A percentile compares a stretch with the other conserved stretches of the same genome.
phyloP scores from a whole-genome alignment of 2,888 invertebrate species.

The Hermaeophaga mercurialis region DNA sequence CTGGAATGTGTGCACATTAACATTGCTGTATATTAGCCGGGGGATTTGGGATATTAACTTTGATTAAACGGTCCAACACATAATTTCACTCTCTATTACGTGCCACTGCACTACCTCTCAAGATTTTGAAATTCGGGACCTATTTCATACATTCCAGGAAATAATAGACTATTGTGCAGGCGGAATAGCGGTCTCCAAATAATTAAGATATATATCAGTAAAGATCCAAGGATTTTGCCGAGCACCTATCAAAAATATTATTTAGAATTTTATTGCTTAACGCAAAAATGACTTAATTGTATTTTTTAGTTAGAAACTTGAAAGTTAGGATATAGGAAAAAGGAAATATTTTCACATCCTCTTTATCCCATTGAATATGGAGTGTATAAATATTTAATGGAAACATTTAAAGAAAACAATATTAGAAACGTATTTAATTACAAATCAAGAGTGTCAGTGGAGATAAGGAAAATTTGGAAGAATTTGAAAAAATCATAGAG shows the following conservation, averaged over 20 bases:
- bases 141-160: neutral
- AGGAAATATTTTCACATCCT: no score
- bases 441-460: no score
- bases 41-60: conserved; percentile 36
- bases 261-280: neutral
- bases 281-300: neutral
- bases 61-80: conserved; percentile 31
- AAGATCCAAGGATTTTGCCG: no score
- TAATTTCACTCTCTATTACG: conserved; percentile 27
- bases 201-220: neutral
- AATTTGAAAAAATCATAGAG: no score
- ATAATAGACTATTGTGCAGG: conserved; percentile 10
- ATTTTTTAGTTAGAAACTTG: no score
- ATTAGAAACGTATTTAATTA: no score
- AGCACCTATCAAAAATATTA: no score
- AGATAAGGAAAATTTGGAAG: no score
- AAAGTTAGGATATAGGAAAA: no score
- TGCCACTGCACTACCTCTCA: conserved; percentile 12
- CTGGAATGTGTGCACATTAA: conserved; percentile 44
- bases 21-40: conserved; percentile 43
- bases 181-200: neutral
- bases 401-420: no score
- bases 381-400: no score
- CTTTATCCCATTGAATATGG: no score
- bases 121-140: conserved; percentile 22